Percentiles rank a stretch among this genome's conserved stretches.
Evolutionary conservation across 2,797 vertebrate genomes (phyloP).

Genomic region (Pempheris klunzingeri): DNA sequence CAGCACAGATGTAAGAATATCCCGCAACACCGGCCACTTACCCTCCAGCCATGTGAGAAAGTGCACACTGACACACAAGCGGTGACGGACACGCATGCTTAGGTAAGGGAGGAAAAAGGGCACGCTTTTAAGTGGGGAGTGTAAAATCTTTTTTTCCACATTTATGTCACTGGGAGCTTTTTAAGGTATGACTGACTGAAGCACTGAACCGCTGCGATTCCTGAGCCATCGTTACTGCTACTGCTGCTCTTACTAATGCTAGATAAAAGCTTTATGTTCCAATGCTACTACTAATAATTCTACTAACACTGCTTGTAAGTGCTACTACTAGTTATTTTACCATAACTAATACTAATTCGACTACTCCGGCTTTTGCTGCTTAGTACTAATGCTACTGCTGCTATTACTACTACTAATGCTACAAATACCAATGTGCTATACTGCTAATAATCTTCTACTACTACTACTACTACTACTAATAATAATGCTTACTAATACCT

Average conservation of each 20-base stretch:
- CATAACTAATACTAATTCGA: background rate
- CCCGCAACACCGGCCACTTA: background rate
- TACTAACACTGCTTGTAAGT: background rate
- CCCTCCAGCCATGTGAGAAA: conserved; percentile 9
- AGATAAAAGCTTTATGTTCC: too few species aligned
- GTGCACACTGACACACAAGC: conserved; percentile 13
- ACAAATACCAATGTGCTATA: too few species aligned
- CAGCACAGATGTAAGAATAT: conserved; percentile 26
- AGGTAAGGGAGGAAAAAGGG: background rate
- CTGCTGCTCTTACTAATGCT: background rate
- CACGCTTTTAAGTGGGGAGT: background rate
- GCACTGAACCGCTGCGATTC: background rate
- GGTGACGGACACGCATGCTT: conserved; percentile 7
- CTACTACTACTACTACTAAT: background rate
- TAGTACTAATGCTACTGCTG: background rate
- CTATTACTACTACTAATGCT: too few species aligned
- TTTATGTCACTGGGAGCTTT: conserved; percentile 4
- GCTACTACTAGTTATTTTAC: background rate
- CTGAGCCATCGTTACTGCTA: background rate
- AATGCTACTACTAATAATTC: background rate
- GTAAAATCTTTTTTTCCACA: background rate
- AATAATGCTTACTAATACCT: too few species aligned
- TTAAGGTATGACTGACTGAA: background rate
- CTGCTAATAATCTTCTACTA: too few species aligned
- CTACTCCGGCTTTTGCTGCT: background rate